Conservation (phyloP, 2,888 invertebrate species). For the Drosophila merina region DNA sequence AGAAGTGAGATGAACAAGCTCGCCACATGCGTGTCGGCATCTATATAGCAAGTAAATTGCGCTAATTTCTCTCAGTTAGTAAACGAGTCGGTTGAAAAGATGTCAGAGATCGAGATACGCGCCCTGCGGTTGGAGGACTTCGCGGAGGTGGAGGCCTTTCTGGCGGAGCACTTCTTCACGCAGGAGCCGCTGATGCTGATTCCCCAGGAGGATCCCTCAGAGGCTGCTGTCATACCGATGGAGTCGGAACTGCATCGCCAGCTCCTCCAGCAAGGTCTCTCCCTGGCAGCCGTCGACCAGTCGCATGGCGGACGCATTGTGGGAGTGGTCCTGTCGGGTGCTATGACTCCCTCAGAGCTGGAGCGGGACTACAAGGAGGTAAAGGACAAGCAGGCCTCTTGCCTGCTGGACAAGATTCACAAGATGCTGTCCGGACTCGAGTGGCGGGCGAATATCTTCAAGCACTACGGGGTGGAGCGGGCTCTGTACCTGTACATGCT, state of each 20-base stretch:
- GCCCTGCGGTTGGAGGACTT: slow-evolving; percentile 43
- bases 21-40: slow-evolving; percentile 13
- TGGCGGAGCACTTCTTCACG: slow-evolving; percentile 53
- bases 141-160: slow-evolving; percentile 39
- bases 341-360: slow-evolving; percentile 42
- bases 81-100: slow-evolving; percentile 21
- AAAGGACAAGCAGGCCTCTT: slow-evolving; percentile 18
- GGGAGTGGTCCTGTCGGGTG: slow-evolving; percentile 44
- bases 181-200: slow-evolving; percentile 54
- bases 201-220: slow-evolving; percentile 37
- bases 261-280: slow-evolving; percentile 44
- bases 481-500: slow-evolving; percentile 59
- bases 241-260: slow-evolving; percentile 33
- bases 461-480: slow-evolving; percentile 46
- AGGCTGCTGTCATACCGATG: slow-evolving; percentile 1
- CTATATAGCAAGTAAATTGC: slow-evolving; percentile 31
- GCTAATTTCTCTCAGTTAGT: slow-evolving; percentile 36
- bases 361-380: slow-evolving; percentile 39
- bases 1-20: slow-evolving; percentile 21
- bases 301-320: slow-evolving; percentile 42
- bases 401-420: slow-evolving; percentile 54
- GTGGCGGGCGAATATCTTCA: slow-evolving; percentile 53
- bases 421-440: slow-evolving; percentile 65
- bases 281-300: slow-evolving; percentile 52
- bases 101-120: slow-evolving; percentile 53